Evolutionary conservation across 2,797 vertebrate species (phyloP), one percentile per base, ranked within the genome.

Genomic region (Hoplostethus atlanticus): DNA sequence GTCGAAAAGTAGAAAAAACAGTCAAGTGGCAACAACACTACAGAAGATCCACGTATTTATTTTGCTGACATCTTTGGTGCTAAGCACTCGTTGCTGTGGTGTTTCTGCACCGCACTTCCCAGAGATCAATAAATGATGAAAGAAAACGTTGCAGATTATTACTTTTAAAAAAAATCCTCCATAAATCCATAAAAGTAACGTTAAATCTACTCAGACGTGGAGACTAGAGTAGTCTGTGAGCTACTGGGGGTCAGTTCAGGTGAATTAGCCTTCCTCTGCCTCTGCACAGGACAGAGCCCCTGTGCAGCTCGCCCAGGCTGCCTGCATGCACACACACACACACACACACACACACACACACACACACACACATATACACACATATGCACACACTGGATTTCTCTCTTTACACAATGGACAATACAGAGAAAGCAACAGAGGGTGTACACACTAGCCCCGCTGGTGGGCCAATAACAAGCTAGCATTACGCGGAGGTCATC

Each of bases 401-500:
- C 36, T 38, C 73, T 83, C 48, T 40, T 16, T 68, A 84, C 81
- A 91, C 89, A 90, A 90, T 88, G 85, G 83, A 85, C 85, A 84
- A 82, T 86, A 81, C 81, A 82, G 83, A 60, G 69, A 82, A 79
- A 71, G 81, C 82, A 79, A 80, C 81, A 78, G 81, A 83, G 83
- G 81, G 81, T 84, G 83, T 64, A 83, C 80, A 83, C 81, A 78
- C 68, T 78, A 85, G 87, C 76, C 86, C 77, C 61, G 69, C 80
- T 78, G 87, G 84, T 83, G 79, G 84, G 83, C 87, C 86, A 87
- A 75, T 80, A 86, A 82, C 75, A 87, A 85, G 84, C 76, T 82
- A 81, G 69, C 81, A 76, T 89, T 87, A 90, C 87, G 84, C 81
- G 83, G 81, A 84, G 85, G 86, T 91, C 88, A 89, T 89, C 86